phyloP scores from a whole-genome alignment of 2,888 invertebrate genomes.

The Pachliopta kotzebuea region DNA sequence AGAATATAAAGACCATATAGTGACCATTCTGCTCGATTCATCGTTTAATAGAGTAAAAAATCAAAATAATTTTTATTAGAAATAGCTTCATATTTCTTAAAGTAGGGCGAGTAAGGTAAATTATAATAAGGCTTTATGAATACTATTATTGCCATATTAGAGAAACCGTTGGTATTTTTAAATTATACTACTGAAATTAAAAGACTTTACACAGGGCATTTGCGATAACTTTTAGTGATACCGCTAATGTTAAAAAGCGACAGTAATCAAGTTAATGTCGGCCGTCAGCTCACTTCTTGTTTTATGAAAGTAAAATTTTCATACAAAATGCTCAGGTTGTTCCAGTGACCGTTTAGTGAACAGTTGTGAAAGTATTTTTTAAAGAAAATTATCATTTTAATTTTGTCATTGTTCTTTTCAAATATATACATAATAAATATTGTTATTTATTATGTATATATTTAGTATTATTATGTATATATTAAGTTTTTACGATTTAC shows the following conservation, averaged over 20 bases:
- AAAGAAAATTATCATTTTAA: neutral
- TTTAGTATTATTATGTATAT: too few relatives aligned
- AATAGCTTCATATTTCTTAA: too few relatives aligned
- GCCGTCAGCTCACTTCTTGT: slow-evolving; percentile 21
- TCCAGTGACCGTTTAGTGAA: neutral
- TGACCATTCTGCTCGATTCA: too few relatives aligned
- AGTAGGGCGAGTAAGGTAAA: neutral
- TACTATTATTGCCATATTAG: neutral
- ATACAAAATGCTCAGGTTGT: slow-evolving; percentile 17
- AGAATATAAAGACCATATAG: too few relatives aligned
- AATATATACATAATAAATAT: too few relatives aligned
- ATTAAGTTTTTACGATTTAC: neutral
- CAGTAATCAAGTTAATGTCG: slow-evolving; percentile 23
- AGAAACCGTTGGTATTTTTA: neutral
- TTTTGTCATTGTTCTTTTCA: neutral
- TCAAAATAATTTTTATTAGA: too few relatives aligned
- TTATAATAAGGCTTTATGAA: neutral
- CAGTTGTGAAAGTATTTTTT: slow-evolving; percentile 13
- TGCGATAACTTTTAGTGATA: slow-evolving; percentile 12
- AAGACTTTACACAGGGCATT: neutral
- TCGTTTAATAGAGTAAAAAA: too few relatives aligned
- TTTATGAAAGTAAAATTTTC: slow-evolving; percentile 21
- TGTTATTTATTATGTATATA: too few relatives aligned
- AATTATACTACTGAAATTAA: neutral
- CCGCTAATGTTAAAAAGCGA: slow-evolving; percentile 22